Evolutionary conservation across 2,113 vertebrate species (phyloP), one percentile per base, ranked within the genome.

Genomic region (Tetrao urogallus): DNA sequence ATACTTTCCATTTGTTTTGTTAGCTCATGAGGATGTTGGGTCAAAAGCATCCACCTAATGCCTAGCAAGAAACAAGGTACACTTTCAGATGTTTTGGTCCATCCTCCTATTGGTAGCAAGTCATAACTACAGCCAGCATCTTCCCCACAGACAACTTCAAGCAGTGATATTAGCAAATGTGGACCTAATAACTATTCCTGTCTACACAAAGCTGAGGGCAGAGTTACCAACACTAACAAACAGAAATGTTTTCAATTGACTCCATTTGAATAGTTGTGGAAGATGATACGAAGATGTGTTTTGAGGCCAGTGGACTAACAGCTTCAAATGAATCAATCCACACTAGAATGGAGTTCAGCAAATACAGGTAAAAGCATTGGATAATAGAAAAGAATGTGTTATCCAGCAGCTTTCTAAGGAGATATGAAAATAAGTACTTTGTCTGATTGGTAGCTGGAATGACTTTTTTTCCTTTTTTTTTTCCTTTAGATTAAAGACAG

Each of bases 401-500:
- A 66, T 7, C 11, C 57, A 67, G 38, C 5, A 91, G 11, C 36
- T 88, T 66, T 73, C 48, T 79, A 73, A 43, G 40, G 12, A 42
- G 10, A n/a, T 47, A 71, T 12, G 47, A 65, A 91, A 85, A 54
- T 8, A 3, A 92, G 42, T 60, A 28, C 8, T 75, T 75, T 60
- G 8, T 67, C 34, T 74, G 38, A 78, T 14, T 75, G 19, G 27
- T 63, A 84, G 38, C 43, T 85, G 36, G 24, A 69, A 13, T 63
- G 89, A 91, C 73, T 3, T 63, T 69, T 70, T 64, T 8, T 48
- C 28, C 67, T 72, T 88, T 61, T 95, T 52, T 25, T 78, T 95
- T 96, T 95, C 87, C 86, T 96, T 69, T 88, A 98, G 98, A 74
- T 86, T 75, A 93, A 66, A 90, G 97, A 94, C 74, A 81, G 85